Evolutionary conservation across 2,113 vertebrate genomes (phyloP), one percentile per base, ranked within the genome.

Genomic region (Lanius ludovicianus): DNA sequence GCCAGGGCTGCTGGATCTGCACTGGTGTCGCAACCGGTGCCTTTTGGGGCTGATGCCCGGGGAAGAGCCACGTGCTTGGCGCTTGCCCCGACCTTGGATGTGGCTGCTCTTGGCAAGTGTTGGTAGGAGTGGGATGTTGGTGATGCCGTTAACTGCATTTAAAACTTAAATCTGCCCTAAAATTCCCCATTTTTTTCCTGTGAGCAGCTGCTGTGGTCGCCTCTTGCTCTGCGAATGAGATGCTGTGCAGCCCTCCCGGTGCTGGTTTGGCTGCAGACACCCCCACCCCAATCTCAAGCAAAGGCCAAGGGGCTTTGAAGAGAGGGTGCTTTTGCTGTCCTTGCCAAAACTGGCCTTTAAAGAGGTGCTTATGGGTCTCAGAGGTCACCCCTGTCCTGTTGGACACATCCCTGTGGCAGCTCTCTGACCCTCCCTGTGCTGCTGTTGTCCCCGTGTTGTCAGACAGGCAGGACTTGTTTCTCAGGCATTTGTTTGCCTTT

Each of bases 171-270:
- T 56, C n/a, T 62, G 46, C 37, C 50, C 42, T 11, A 4, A 39
- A 41, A 47, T 8, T 86, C 30, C 30, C 11, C 0, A 1, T 39
- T 47, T 30, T 6, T 3, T 0, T 3, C 15, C 16, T 41, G 25
- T 0, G 5, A 59, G 46, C 23, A 22, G 74, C 50, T 5, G 2
- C 17, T 0, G 1, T 4, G 6, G 47, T 7, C 2, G 0, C 18
- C 13, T 57, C 56, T 19, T 28, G 31, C 47, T 74, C 13, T 5
- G 6, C 37, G 20, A 5, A 6, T 7, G 30, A 31, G 27, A 15
- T 11, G 4, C 13, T 1, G 3, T 8, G 37, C 46, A 70, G 23
- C 55, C 18, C 8, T 33, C 18, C 30, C 1, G 0, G 37, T 0
- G 21, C 74, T 81, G 68, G 11, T 19, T 25, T 67, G 52, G 69